Conservation (phyloP, 2,797 vertebrate genomes). For the Cossypha niveicapilla region DNA sequence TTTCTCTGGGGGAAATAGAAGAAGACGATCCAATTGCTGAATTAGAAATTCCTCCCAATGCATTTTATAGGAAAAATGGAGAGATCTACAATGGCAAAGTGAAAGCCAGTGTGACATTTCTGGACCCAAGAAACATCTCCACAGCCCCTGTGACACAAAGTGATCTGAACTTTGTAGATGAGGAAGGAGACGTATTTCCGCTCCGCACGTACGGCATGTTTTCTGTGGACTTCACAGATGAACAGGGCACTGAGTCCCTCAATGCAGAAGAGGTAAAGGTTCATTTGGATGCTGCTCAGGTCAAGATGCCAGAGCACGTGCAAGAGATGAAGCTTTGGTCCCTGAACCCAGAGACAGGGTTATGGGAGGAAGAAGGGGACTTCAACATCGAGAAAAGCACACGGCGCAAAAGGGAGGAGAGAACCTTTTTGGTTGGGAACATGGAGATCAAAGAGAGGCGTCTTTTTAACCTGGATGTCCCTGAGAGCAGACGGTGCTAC, state of each 20-base stretch:
- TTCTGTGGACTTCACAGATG: slow-evolving; percentile 90
- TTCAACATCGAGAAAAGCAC: slow-evolving; percentile 82
- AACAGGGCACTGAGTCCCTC: slow-evolving; percentile 83
- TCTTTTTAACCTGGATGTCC: slow-evolving; percentile 96
- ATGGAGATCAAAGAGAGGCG: slow-evolving; percentile 97
- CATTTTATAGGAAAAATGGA: slow-evolving; percentile 91
- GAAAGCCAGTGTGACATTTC: slow-evolving; percentile 92
- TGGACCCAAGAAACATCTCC: slow-evolving; percentile 91
- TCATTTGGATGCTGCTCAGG: slow-evolving; percentile 87
- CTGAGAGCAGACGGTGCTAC: slow-evolving; percentile 92
- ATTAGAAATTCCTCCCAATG: slow-evolving; percentile 89
- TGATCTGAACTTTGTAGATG: slow-evolving; percentile 90
- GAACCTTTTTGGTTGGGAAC: slow-evolving; percentile 95
- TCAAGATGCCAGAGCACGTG: slow-evolving; percentile 89
- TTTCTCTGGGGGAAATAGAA: slow-evolving; percentile 86
- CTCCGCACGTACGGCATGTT: slow-evolving; percentile 98
- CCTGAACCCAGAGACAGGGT: slow-evolving; percentile 90
- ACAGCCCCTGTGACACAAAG: slow-evolving; percentile 88
- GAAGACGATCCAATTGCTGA: slow-evolving; percentile 88
- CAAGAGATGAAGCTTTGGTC: slow-evolving; percentile 96
- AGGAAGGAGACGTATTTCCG: slow-evolving; percentile 89
- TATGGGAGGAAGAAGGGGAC: slow-evolving; percentile 95
- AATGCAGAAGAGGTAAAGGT: slow-evolving; percentile 93
- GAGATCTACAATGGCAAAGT: slow-evolving; percentile 90
- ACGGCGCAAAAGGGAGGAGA: slow-evolving; percentile 88